Conservation (phyloP, 2,888 invertebrate species). For the Flabesymbios commensalis region DNA sequence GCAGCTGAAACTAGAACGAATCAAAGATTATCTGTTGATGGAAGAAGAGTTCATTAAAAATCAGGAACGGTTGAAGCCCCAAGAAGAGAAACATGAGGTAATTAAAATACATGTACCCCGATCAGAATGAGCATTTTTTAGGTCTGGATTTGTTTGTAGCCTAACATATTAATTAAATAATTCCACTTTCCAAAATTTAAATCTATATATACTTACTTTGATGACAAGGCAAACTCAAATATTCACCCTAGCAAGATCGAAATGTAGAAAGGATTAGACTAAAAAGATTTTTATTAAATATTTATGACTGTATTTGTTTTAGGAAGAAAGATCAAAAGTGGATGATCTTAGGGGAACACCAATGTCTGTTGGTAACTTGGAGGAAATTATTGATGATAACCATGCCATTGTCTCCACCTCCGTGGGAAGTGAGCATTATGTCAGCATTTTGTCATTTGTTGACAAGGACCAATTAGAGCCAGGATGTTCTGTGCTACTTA, state of each 20-base stretch:
- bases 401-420: slow-evolving; percentile 99
- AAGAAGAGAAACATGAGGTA: slow-evolving; percentile 96
- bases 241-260: too few species aligned
- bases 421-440: slow-evolving; percentile 99
- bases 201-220: too few species aligned
- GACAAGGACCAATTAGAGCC: slow-evolving; percentile 99
- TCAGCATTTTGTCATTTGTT: slow-evolving; percentile 97
- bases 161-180: too few species aligned
- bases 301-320: too few species aligned
- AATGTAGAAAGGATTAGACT: too few species aligned
- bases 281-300: too few species aligned
- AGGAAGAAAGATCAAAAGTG: slow-evolving; percentile 95
- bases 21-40: slow-evolving; percentile 98
- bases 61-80: slow-evolving; percentile 96
- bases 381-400: slow-evolving; percentile 99
- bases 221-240: too few species aligned
- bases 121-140: too few species aligned
- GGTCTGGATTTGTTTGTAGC: too few species aligned
- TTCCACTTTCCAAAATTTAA: too few species aligned
- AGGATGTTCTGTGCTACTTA: slow-evolving; percentile 95
- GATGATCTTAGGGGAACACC: slow-evolving; percentile 98
- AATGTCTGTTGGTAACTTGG: slow-evolving; percentile 99
- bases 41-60: slow-evolving; percentile 99
- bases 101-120: too few species aligned
- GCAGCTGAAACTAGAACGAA: slow-evolving; percentile 90